phyloP scores from a whole-genome alignment of 1,140 invertebrate species.

The Protaetia brevitarsis region DNA sequence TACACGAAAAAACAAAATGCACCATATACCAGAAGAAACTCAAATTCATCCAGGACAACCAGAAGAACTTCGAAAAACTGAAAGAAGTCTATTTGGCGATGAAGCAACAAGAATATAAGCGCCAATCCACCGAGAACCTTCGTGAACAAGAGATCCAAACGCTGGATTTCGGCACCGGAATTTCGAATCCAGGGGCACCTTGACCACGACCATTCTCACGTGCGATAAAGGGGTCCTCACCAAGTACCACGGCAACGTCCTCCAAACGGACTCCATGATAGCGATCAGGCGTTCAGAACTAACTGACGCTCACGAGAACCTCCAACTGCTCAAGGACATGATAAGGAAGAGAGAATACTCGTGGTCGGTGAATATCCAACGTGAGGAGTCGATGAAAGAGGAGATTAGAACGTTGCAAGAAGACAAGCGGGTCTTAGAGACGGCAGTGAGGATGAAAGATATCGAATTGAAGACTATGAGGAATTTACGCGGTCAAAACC shows the following conservation, averaged over 20 bases:
- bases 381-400: neutral
- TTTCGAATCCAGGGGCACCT: neutral
- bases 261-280: slow-evolving; percentile 1
- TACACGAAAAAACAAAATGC: slow-evolving; percentile 14
- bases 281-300: neutral
- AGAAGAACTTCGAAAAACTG: slow-evolving; percentile 11
- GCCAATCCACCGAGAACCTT: neutral
- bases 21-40: slow-evolving; percentile 17
- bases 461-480: slow-evolving; percentile 1
- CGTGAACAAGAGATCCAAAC: neutral
- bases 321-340: slow-evolving; percentile 12
- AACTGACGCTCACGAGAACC: slow-evolving; percentile 5
- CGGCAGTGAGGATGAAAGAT: neutral
- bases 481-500: neutral
- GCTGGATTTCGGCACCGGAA: neutral
- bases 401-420: neutral
- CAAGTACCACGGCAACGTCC: neutral
- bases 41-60: slow-evolving; percentile 19
- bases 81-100: slow-evolving; percentile 13
- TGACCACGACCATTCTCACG: neutral
- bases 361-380: neutral
- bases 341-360: neutral
- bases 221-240: neutral
- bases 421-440: neutral
- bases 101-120: neutral